These are phyloP conservation scores for Hippocampus guttulatus DNA, from an alignment of 2,113 vertebrate genomes.

Conservation along the genomic window DNA sequence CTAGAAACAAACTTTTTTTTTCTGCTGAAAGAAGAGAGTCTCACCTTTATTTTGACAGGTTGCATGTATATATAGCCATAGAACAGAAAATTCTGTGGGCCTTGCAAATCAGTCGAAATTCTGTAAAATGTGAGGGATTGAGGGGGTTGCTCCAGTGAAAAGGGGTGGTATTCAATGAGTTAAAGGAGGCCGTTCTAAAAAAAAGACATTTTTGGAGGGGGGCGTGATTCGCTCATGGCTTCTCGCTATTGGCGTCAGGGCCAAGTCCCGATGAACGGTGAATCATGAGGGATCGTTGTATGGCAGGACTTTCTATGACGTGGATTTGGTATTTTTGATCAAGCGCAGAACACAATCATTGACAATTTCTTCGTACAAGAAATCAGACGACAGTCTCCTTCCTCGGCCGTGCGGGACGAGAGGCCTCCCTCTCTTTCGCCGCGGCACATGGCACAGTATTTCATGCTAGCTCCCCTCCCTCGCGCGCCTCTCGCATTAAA, in stretches of 20 bases:
- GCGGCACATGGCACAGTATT: conserved; percentile 50
- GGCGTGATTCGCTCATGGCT: not conserved
- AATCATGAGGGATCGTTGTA: not conserved
- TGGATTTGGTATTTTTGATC: not conserved
- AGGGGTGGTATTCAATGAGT: no score
- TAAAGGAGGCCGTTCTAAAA: no score
- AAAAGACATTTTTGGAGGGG: no score
- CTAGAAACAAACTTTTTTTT: no score
- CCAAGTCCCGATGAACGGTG: not conserved
- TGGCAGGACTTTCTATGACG: not conserved
- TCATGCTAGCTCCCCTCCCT: conserved; percentile 50
- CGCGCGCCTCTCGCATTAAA: conserved; percentile 57
- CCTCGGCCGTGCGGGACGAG: conserved; percentile 34
- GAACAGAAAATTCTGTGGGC: no score
- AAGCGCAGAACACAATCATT: not conserved
- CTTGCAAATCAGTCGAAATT: no score
- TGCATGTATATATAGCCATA: no score
- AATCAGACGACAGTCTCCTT: not conserved
- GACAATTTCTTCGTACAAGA: not conserved
- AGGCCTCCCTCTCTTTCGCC: conserved; percentile 22
- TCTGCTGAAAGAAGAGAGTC: no score
- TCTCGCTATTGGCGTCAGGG: not conserved
- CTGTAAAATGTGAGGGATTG: no score
- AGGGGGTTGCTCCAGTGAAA: no score
- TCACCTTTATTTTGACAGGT: no score